Evolutionary conservation across 2,797 vertebrate species (phyloP).

Genomic region (Tolypeutes matacus): DNA sequence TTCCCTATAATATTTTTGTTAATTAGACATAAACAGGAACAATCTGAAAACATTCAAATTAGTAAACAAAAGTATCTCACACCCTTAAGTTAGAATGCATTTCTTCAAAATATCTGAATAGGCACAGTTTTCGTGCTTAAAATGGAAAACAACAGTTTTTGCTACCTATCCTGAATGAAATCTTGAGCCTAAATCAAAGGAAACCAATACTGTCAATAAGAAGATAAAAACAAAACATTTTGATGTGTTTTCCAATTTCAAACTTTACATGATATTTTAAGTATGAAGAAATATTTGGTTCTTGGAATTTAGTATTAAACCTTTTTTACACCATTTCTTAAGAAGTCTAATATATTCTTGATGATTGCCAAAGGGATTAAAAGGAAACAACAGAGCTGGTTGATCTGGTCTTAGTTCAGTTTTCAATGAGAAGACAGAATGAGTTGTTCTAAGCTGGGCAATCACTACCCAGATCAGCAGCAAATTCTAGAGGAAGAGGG

Average conservation of each 20-base stretch:
- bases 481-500: slow-evolving; percentile 79
- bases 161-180: slow-evolving; percentile 62
- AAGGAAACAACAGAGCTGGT: slow-evolving; percentile 52
- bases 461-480: slow-evolving; percentile 80
- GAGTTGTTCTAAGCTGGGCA: slow-evolving; percentile 72
- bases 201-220: slow-evolving; percentile 35
- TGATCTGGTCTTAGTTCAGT: slow-evolving; percentile 75
- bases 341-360: slow-evolving; percentile 76
- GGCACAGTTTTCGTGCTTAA: slow-evolving; percentile 33
- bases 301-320: slow-evolving; percentile 81
- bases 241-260: slow-evolving; percentile 75
- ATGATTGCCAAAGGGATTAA: slow-evolving; percentile 69
- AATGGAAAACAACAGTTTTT: slow-evolving; percentile 5
- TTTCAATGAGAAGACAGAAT: slow-evolving; percentile 75
- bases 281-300: slow-evolving; percentile 74
- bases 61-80: slow-evolving; percentile 3
- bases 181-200: slow-evolving; percentile 71
- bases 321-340: slow-evolving; percentile 80
- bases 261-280: slow-evolving; percentile 76
- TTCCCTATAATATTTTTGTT: slow-evolving; percentile 62
- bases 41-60: background rate
- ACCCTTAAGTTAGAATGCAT: slow-evolving; percentile 52
- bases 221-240: slow-evolving; percentile 36
- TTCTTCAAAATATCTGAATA: slow-evolving; percentile 45
- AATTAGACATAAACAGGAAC: slow-evolving; percentile 15